These are phyloP conservation scores for Galendromus occidentalis DNA, from an alignment of 1,140 invertebrate genomes.

Conservation along the genomic window DNA sequence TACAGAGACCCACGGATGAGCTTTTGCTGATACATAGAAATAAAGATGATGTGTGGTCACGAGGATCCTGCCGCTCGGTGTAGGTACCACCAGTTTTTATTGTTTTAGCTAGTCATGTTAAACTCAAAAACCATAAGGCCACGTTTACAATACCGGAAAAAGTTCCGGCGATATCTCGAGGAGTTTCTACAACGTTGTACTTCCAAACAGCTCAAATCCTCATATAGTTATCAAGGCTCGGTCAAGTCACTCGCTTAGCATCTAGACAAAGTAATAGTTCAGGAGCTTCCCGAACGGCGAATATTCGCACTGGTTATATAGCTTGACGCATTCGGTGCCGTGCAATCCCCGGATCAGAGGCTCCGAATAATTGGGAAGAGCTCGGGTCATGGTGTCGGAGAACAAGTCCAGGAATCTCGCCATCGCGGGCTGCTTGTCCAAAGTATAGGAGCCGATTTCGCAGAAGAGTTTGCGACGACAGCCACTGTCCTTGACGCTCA, in stretches of 20 bases:
- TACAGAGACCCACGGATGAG: too few species aligned
- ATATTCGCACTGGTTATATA: not conserved
- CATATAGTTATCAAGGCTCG: not conserved
- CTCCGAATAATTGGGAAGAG: not conserved
- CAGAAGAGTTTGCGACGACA: not conserved
- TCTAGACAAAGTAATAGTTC: not conserved
- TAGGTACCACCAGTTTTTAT: too few species aligned
- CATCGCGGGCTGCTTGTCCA: not conserved
- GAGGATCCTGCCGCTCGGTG: too few species aligned
- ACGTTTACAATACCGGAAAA: not conserved
- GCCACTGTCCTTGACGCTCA: not conserved
- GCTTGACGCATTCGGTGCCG: not conserved
- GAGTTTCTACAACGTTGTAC: not conserved
- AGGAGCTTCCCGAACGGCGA: not conserved
- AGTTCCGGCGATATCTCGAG: not conserved
- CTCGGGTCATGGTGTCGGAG: not conserved
- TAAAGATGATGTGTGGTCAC: too few species aligned
- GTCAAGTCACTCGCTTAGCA: not conserved
- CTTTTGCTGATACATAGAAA: too few species aligned
- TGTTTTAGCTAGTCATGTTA: too few species aligned
- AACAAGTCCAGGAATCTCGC: not conserved
- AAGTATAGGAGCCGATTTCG: not conserved
- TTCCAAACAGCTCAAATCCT: not conserved
- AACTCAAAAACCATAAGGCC: too few species aligned
- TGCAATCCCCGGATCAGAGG: not conserved